Percentiles rank a stretch among this genome's conserved stretches.
These are phyloP conservation scores for Ruditapes philippinarum DNA, from an alignment of 1,140 invertebrate species.

Conservation along the genomic window DNA sequence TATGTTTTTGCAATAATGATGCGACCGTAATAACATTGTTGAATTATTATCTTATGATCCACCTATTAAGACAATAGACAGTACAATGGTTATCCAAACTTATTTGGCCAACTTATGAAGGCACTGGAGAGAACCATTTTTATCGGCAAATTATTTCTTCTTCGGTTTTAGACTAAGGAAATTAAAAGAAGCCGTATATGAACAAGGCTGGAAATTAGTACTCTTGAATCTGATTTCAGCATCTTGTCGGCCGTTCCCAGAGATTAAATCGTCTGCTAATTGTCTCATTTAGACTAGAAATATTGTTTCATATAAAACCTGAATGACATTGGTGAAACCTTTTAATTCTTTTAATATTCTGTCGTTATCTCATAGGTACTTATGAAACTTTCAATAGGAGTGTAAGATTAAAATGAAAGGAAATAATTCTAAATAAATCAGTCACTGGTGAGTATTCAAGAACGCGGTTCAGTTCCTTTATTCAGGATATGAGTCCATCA, in stretches of 20 bases:
- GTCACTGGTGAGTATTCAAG: background rate
- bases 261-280: conserved; percentile 24
- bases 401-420: background rate
- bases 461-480: background rate
- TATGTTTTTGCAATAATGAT: too few species aligned
- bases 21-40: too few species aligned
- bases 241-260: background rate
- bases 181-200: conserved; percentile 10
- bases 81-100: too few species aligned
- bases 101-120: too few species aligned
- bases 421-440: conserved; percentile 36
- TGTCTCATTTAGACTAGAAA: background rate
- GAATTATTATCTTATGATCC: too few species aligned
- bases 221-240: background rate
- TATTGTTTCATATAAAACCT: background rate
- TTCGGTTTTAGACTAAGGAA: background rate
- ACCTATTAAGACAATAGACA: too few species aligned
- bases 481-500: conserved; percentile 10
- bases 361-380: background rate
- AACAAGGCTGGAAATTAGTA: background rate
- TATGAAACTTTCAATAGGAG: background rate
- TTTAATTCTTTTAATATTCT: conserved; percentile 6
- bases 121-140: too few species aligned
- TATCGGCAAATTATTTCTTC: too few species aligned
- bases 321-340: background rate